These are phyloP conservation scores for Eristalis intricaria DNA, from an alignment of 2,888 invertebrate species.

Conservation along the genomic window DNA sequence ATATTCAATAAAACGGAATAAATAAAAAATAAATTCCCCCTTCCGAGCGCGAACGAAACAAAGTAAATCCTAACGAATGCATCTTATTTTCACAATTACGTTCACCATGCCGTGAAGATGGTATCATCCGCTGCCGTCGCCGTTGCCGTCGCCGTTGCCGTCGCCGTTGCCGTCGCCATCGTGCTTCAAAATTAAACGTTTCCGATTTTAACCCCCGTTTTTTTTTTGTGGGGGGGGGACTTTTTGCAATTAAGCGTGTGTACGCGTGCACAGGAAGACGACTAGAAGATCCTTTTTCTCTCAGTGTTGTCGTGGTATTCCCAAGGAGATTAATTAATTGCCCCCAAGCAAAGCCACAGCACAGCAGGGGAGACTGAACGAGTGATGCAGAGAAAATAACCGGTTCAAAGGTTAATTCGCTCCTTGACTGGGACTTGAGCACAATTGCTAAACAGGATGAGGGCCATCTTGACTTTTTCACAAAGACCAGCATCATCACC, in stretches of 20 bases:
- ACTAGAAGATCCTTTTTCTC: not conserved
- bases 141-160: no score
- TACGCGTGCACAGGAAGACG: not conserved
- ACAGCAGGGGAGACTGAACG: not conserved
- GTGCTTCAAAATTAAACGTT: not conserved
- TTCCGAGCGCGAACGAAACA: not conserved
- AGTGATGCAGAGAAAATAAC: constrained; percentile 18
- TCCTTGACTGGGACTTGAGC: not conserved
- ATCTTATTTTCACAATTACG: not conserved
- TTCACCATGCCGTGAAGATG: not conserved
- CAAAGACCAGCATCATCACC: not conserved
- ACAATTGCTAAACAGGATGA: not conserved
- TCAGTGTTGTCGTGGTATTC: constrained; percentile 31
- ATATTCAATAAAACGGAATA: not conserved
- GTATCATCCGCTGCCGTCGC: not conserved
- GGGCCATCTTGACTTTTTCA: constrained; percentile 21
- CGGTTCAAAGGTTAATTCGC: constrained; percentile 24
- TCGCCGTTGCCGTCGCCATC: not conserved
- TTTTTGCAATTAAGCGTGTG: not conserved
- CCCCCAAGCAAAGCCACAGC: constrained; percentile 55
- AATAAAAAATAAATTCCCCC: not conserved
- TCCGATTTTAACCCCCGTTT: not conserved
- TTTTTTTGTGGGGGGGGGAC: not conserved
- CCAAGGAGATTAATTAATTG: constrained; percentile 67
- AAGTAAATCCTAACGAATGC: not conserved